Percentiles rank a stretch among this genome's conserved stretches.
Evolutionary conservation across 2,113 vertebrate species (phyloP).

Genomic region (Phyllostomus hastatus): DNA sequence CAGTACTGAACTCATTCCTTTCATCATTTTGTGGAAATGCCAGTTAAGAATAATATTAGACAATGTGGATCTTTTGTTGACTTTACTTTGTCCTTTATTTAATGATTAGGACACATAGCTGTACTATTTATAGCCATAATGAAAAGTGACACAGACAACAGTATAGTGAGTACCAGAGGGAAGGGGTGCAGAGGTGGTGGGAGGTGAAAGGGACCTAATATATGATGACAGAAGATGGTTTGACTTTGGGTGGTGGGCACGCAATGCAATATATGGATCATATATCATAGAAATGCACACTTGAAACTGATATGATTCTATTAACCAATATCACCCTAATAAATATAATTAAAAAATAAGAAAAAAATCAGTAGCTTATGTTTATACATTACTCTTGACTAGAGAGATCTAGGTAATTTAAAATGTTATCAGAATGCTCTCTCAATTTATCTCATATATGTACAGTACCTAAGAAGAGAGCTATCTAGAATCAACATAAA

Average conservation of each 20-base stretch:
- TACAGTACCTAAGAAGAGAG: neutral
- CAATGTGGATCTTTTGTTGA: neutral
- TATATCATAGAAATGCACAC: no score
- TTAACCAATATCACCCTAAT: no score
- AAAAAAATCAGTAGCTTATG: neutral
- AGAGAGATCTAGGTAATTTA: neutral
- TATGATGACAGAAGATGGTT: no score
- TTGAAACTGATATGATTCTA: no score
- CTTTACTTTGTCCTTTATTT: neutral
- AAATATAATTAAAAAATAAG: no score
- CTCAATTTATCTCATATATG: neutral
- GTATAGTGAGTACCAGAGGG: no score
- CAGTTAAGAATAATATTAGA: neutral
- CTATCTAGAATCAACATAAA: neutral
- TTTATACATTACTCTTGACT: constrained; percentile 6
- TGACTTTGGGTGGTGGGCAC: no score
- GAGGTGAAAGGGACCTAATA: no score
- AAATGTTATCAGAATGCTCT: neutral
- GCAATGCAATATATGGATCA: no score
- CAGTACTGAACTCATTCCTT: neutral
- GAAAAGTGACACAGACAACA: neutral
- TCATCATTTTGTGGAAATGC: neutral
- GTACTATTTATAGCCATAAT: neutral
- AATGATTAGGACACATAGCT: neutral
- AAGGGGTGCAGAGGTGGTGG: no score